Evolutionary conservation across 2,888 invertebrate species (phyloP), one percentile per base, ranked within the genome.

Genomic region (Meta bourneti): DNA sequence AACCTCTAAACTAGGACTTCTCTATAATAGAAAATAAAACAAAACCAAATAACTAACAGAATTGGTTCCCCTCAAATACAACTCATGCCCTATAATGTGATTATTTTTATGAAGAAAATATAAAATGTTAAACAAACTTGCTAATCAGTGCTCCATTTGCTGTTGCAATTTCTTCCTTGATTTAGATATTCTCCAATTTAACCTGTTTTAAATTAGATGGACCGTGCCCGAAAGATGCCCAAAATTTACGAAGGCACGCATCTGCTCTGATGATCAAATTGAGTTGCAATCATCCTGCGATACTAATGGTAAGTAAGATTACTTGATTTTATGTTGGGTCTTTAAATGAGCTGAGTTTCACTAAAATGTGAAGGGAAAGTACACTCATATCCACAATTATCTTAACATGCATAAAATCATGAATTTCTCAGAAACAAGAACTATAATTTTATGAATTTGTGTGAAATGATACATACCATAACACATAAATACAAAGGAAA

Each of bases 261-360:
- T 98, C 98, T 49, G 97, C 98, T 8, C 95, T 98, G 49, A 97
- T 98, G 95, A 98, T 98, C 13, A 98, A 98, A 95, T 96, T 98
- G 75, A 98, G 97, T 20, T 96, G 97, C 90, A 97, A 97, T 95
- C 98, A 98, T 95, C 98, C 98, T 0, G 95, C 98, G 51, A 95
- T 98, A 0, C 95, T 98, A 90, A 95, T 98, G 94, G 95, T 95
- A 93, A 94, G 94, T 94, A 19, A 13, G 11, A 19, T 70, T 72
- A 77, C 19, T 20, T 16, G 1, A 69, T 69, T 69, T 69, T 0
- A 13, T 69, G 16, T 69, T 13, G 16, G 69, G 1, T 11, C 16
- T 13, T 16, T 69, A 11, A 4, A 69, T 16, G 13, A 69, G 13
- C 16, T 16, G 11, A 54, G 49, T 84, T 70, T 52, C 8, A 70